Evolutionary conservation across 2,888 invertebrate genomes (phyloP).

Genomic region (Megalurothrips usitatus): DNA sequence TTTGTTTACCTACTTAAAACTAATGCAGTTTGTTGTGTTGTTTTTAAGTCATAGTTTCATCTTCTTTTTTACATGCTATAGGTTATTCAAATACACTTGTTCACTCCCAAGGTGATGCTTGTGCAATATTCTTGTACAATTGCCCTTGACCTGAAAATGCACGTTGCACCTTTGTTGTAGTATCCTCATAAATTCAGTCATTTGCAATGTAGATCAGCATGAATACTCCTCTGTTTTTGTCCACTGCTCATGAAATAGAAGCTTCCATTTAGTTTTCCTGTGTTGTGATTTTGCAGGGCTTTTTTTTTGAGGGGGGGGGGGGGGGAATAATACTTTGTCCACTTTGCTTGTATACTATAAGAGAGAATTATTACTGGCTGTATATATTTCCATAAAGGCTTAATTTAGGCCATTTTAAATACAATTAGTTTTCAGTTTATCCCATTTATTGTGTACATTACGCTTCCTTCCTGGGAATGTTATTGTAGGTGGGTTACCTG

Average conservation of each 20-base stretch:
- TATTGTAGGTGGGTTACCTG: constrained; percentile 6
- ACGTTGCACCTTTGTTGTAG: background rate
- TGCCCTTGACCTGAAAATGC: background rate
- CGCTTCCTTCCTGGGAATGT: background rate
- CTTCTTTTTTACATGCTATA: background rate
- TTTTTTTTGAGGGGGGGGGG: background rate
- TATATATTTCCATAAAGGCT: background rate
- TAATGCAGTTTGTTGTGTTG: constrained; percentile 7
- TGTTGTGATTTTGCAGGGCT: background rate
- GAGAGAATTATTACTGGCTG: background rate
- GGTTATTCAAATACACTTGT: background rate
- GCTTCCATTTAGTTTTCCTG: background rate
- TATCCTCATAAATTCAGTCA: background rate
- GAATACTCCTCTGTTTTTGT: background rate
- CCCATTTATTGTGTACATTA: background rate
- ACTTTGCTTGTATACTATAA: background rate
- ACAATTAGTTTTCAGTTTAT: background rate
- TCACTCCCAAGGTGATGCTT: background rate
- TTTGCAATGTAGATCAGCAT: background rate
- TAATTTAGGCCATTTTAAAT: background rate
- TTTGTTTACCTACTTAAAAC: background rate
- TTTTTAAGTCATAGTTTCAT: background rate
- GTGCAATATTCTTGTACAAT: background rate
- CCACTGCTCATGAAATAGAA: background rate
- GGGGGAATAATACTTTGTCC: background rate